A percentile compares a stretch with the other conserved stretches of the same genome.
Evolutionary conservation across 2,888 invertebrate species (phyloP).

Genomic region (Stenchaetothrips biformis): DNA sequence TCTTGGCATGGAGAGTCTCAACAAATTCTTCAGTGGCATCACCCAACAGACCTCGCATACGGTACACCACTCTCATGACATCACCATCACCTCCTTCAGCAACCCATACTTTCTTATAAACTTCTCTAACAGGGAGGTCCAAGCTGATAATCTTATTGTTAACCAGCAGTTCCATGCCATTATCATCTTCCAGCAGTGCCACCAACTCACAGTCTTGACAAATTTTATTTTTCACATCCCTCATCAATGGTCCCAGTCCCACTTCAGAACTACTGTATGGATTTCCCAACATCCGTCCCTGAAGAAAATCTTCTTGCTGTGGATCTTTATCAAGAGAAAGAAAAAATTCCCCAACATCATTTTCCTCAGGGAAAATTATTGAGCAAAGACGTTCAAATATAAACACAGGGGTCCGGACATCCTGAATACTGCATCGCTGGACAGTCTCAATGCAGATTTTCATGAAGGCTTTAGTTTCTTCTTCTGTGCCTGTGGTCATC

Average conservation of each 20-base stretch:
- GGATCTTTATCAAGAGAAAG: constrained; percentile 95
- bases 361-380: constrained; percentile 95
- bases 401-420: constrained; percentile 94
- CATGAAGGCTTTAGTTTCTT: constrained; percentile 96
- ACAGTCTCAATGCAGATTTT: constrained; percentile 94
- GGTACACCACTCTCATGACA: constrained; percentile 94
- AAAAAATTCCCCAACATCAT: constrained; percentile 94
- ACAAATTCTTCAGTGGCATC: constrained; percentile 99
- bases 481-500: constrained; percentile 91
- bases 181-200: constrained; percentile 96
- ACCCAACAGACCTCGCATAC: constrained; percentile 94
- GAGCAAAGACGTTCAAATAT: constrained; percentile 96
- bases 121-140: constrained; percentile 91
- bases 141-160: constrained; percentile 97
- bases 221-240: constrained; percentile 98
- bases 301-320: constrained; percentile 95
- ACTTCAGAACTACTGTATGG: constrained; percentile 92
- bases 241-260: constrained; percentile 94
- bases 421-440: constrained; percentile 82
- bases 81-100: constrained; percentile 81
- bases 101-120: constrained; percentile 70
- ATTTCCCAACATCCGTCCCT: constrained; percentile 95
- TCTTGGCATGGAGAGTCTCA: constrained; percentile 82
- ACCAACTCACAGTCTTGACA: constrained; percentile 97
- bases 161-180: constrained; percentile 95